Percentiles rank a stretch among this genome's conserved stretches.
Conservation (phyloP, 2,888 invertebrate species). For the Furcula furcula region DNA sequence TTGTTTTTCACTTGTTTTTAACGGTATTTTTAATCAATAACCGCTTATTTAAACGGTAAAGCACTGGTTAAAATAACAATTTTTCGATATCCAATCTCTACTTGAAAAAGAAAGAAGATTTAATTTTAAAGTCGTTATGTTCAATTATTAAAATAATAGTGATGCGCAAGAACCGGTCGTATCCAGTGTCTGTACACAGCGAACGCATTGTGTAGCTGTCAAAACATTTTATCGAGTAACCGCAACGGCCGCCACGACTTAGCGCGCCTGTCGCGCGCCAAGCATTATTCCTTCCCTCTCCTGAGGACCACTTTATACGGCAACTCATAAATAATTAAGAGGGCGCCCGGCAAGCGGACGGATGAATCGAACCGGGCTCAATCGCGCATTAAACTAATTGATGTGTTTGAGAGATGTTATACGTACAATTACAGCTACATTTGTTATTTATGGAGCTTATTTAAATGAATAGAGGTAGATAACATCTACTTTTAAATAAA, state of each 20-base stretch:
- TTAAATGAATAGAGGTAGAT: not conserved
- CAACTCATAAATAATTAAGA: slow-evolving; percentile 46
- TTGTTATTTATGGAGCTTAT: slow-evolving; percentile 2
- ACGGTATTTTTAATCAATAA: no score
- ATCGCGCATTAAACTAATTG: slow-evolving; percentile 37
- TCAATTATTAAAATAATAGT: no score
- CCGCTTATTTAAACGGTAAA: no score
- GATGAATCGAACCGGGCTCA: slow-evolving; percentile 26
- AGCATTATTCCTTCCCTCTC: slow-evolving; percentile 51
- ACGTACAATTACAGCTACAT: slow-evolving; percentile 1
- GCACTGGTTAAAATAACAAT: no score
- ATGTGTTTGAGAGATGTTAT: slow-evolving; percentile 11
- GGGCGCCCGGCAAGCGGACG: slow-evolving; percentile 22
- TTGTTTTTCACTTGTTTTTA: no score
- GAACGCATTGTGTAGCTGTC: slow-evolving; percentile 32
- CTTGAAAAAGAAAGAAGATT: no score
- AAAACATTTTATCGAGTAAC: slow-evolving; percentile 34
- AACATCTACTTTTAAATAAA: no score
- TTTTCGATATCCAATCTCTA: no score
- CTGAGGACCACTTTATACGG: slow-evolving; percentile 29
- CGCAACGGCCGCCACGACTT: slow-evolving; percentile 42
- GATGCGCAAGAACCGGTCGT: slow-evolving; percentile 12
- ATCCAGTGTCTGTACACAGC: slow-evolving; percentile 26
- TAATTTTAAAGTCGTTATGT: no score
- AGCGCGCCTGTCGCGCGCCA: slow-evolving; percentile 39